Base-by-base conservation (phyloP, 2,113 vertebrate genomes). In the Bujurquina vittata region DNA sequence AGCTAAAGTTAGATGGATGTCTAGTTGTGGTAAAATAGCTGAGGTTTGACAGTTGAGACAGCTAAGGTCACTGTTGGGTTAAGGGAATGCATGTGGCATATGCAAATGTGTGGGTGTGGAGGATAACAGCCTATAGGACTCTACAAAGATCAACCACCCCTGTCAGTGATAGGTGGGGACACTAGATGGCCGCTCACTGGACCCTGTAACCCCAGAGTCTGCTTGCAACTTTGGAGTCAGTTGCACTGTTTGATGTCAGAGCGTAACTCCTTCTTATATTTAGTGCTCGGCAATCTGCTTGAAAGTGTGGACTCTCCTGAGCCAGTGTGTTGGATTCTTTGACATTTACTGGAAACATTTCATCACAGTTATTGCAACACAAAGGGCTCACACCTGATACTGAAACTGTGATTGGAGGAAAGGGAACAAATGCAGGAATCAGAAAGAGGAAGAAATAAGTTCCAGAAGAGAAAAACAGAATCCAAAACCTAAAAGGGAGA, bases 41-140 rank as follows among this genome's bases (percentile, higher is more conserved):
- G 29, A 12, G 23, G 6, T 40, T 23, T 22, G 8, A 33, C 4
- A 54, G 18, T 12, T 54, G 26, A 17, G 17, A 52, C 6, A 52
- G 67, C 15, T 52, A 72, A 31, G 23, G 65, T 72, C 65, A 72
- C 65, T 7, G 17, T 52, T 54, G 15, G 67, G 67, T 72, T 72
- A 46, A 14, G 67, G 10, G 26, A 54, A 33, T 14, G 46, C 46
- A 72, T 23, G 54, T 72, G 18, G 46, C 46, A 72, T 23, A 72
- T 72, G 18, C 67, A 72, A 72, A 72, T 72, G 1, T n/a, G 57
- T n/a, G 23, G 80, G 59, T 57, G 90, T 84, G 35, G 7, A 63
- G 43, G 37, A 33, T 17, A 17, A 8, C 84, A 91, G 82, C 87
- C 84, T 84, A 89, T 89, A 12, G 72, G 55, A 85, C n/a, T 79